Evolutionary conservation across 2,113 vertebrate genomes (phyloP).

Genomic region (Cathartes aura): DNA sequence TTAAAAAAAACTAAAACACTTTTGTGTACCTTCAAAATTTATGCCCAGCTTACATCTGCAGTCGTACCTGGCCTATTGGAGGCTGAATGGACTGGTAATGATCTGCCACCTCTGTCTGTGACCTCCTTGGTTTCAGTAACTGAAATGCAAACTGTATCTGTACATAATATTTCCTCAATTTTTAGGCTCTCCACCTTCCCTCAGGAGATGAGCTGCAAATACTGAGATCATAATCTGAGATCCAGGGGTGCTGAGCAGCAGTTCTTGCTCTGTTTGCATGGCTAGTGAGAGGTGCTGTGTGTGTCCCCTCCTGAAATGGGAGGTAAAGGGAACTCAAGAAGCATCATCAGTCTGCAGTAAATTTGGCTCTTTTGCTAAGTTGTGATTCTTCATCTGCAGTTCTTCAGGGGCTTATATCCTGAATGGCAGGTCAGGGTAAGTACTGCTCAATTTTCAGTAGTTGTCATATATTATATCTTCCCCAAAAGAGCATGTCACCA

Average conservation of each 20-base stretch:
- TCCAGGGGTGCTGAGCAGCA: neutral
- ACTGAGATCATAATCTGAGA: neutral
- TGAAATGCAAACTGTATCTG: neutral
- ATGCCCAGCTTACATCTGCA: too few relatives aligned
- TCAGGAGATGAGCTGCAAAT: neutral
- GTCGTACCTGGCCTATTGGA: fast-evolving
- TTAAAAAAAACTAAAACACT: neutral
- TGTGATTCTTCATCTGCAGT: neutral
- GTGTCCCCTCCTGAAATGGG: neutral
- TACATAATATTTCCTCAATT: neutral
- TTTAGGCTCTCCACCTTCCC: neutral
- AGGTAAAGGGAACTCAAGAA: neutral
- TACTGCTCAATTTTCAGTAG: neutral
- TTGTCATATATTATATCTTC: neutral
- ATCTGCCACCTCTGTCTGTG: too few relatives aligned
- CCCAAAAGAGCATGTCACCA: neutral
- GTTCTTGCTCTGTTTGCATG: fast-evolving
- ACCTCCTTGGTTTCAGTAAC: too few relatives aligned
- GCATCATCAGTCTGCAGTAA: neutral
- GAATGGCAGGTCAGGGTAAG: neutral
- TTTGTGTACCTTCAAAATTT: neutral
- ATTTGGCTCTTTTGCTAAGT: neutral
- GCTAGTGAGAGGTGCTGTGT: neutral
- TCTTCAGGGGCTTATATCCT: neutral
- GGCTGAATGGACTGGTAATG: neutral